Evolutionary conservation across 2,888 invertebrate species (phyloP).

Genomic region (Asteroscopus sphinx): DNA sequence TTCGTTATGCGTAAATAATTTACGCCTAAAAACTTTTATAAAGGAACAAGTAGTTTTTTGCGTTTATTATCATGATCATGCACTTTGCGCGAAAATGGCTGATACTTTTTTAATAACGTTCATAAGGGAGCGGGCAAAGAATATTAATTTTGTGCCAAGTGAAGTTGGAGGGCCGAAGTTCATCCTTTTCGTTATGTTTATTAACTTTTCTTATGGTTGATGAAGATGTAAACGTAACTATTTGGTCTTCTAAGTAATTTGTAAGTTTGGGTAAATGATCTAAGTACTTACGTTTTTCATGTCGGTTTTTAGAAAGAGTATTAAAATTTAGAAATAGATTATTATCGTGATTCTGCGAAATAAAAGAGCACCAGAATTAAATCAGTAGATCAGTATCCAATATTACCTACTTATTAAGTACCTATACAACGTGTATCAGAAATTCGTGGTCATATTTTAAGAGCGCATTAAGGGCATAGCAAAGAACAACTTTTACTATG

Average conservation of each 20-base stretch:
- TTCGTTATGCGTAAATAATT: slow-evolving; percentile 20
- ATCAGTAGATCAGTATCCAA: too few relatives aligned
- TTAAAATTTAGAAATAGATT: too few relatives aligned
- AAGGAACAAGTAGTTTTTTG: slow-evolving; percentile 29
- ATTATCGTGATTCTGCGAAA: too few relatives aligned
- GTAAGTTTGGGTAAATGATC: too few relatives aligned
- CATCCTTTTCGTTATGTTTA: slow-evolving; percentile 44
- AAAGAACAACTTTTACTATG: too few relatives aligned
- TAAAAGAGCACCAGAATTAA: too few relatives aligned
- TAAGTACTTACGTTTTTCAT: slow-evolving; percentile 4
- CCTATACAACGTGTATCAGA: too few relatives aligned
- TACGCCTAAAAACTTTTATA: slow-evolving; percentile 25
- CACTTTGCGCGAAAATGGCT: slow-evolving; percentile 40
- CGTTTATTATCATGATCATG: slow-evolving; percentile 49
- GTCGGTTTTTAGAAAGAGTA: background rate
- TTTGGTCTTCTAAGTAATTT: slow-evolving; percentile 23
- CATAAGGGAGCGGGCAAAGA: slow-evolving; percentile 38
- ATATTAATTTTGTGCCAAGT: slow-evolving; percentile 54
- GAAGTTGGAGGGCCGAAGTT: slow-evolving; percentile 45
- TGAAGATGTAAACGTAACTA: slow-evolving; percentile 37
- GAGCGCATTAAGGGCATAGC: too few relatives aligned
- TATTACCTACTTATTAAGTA: too few relatives aligned
- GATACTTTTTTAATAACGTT: slow-evolving; percentile 61
- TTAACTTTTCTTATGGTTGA: slow-evolving; percentile 48
- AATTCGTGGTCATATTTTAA: too few relatives aligned